These are phyloP conservation scores for Homarus americanus DNA, from an alignment of 1,140 invertebrate genomes.

Conservation along the genomic window DNA sequence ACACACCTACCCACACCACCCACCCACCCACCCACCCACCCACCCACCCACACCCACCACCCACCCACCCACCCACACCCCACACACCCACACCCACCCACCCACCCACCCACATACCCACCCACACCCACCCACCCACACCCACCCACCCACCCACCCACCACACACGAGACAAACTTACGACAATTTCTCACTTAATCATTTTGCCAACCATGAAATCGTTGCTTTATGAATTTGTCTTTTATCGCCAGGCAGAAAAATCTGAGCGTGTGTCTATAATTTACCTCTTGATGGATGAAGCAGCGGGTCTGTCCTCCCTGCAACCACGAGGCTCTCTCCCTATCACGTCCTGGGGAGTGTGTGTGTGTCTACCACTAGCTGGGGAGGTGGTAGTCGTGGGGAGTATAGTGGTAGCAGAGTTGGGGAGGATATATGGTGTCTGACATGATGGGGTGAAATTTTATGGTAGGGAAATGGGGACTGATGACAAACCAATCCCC, in stretches of 20 bases:
- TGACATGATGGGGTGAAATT: no score
- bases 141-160: background rate
- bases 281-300: background rate
- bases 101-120: background rate
- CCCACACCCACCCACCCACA: background rate
- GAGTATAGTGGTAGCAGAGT: background rate
- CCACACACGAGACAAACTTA: conserved; percentile 6
- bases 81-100: background rate
- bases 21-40: no score
- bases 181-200: background rate
- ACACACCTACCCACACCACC: background rate
- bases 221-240: conserved; percentile 19
- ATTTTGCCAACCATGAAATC: conserved; percentile 28
- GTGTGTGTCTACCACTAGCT: background rate
- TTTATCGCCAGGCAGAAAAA: background rate
- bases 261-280: background rate
- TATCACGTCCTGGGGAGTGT: background rate
- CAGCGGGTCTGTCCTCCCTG: no score
- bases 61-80: background rate
- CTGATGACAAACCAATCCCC: no score
- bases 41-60: background rate
- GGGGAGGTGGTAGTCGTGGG: background rate
- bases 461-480: no score
- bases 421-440: no score
- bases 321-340: background rate